Conservation (phyloP, 2,888 invertebrate species). For the Protonemura montana region DNA sequence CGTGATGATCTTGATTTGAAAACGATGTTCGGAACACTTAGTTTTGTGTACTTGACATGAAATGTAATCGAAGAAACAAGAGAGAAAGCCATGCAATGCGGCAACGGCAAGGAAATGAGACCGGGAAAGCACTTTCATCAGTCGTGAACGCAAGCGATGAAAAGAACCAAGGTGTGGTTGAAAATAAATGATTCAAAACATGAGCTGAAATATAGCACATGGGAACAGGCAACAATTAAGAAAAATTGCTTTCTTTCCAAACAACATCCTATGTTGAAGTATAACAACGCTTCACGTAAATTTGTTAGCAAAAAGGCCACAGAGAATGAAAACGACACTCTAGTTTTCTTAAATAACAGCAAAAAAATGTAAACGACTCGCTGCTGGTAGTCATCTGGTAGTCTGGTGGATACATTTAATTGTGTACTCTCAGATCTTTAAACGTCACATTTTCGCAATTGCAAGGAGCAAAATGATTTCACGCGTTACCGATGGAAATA, state of each 20-base stretch:
- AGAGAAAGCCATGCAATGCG: too few species aligned
- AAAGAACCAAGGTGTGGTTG: conserved; percentile 7
- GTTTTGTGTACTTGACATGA: too few species aligned
- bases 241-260: not conserved
- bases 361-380: not conserved
- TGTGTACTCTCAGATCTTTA: not conserved
- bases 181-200: not conserved
- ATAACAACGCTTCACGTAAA: not conserved
- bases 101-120: not conserved
- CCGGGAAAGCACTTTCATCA: not conserved
- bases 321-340: not conserved
- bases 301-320: not conserved
- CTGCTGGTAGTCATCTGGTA: not conserved
- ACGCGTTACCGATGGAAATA: too few species aligned
- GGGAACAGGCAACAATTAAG: conserved; percentile 3
- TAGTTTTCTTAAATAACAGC: not conserved
- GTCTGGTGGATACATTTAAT: not conserved
- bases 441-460: not conserved
- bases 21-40: too few species aligned
- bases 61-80: too few species aligned
- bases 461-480: too few species aligned
- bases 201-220: not conserved
- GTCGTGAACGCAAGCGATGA: not conserved
- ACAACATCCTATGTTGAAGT: not conserved
- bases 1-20: too few species aligned